Conservation (phyloP, 2,113 vertebrate genomes). For the Hyaena hyaena region DNA sequence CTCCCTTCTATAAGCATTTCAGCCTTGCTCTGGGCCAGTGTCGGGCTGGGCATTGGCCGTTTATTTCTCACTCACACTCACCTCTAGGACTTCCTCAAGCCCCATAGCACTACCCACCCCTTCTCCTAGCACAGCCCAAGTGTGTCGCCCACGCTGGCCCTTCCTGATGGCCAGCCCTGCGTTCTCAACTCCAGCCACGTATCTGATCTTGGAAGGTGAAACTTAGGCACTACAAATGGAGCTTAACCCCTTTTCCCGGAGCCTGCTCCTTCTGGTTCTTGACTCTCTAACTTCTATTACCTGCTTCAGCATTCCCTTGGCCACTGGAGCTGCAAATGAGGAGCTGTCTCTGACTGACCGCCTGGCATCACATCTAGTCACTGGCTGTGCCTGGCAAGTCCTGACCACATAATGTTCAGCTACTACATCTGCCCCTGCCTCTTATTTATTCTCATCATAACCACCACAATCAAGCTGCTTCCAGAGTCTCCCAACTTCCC, state of each 20-base stretch:
- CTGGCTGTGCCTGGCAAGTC: not conserved
- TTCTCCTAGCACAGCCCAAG: not conserved
- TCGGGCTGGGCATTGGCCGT: not conserved
- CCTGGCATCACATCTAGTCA: not conserved
- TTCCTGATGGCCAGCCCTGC: not conserved
- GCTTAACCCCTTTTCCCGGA: not conserved
- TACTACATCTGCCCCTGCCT: not conserved
- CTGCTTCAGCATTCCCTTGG: not conserved
- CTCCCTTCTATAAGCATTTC: not conserved
- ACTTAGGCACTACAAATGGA: not conserved
- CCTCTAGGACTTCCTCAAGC: not conserved
- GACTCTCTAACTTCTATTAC: not conserved
- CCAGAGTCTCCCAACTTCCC: not conserved
- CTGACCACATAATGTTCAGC: not conserved
- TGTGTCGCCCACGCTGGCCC: not conserved
- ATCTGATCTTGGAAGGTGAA: not conserved
- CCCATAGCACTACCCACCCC: not conserved
- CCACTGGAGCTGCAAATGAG: not conserved
- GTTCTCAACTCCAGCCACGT: not conserved
- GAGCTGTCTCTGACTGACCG: not conserved
- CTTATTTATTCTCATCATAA: not conserved
- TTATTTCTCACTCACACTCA: not conserved
- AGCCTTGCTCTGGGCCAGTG: not conserved
- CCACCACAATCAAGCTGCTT: not conserved
- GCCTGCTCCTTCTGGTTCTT: not conserved